Percentiles rank a stretch among this genome's conserved stretches.
phyloP scores from a whole-genome alignment of 1,140 invertebrate genomes.

The Meteorus sp. region DNA sequence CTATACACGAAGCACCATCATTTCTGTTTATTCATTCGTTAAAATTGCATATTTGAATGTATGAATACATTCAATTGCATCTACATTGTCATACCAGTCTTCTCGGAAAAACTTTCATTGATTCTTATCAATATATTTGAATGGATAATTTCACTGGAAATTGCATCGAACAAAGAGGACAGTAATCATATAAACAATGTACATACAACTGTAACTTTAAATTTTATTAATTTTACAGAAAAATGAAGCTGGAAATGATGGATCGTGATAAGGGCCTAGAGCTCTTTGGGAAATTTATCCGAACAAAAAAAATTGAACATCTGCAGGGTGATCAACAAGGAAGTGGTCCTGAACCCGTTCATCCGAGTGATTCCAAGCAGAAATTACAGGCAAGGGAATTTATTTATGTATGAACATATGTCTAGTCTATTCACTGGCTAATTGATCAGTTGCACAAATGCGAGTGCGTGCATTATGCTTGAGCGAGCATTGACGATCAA shows the following conservation, averaged over 20 bases:
- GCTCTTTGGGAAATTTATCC: conserved; percentile 74
- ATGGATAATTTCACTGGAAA: too few species aligned
- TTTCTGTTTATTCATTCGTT: too few species aligned
- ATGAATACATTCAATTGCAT: too few species aligned
- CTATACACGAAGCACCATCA: too few species aligned
- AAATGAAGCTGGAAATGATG: conserved; percentile 62
- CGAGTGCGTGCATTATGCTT: too few species aligned
- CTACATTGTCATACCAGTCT: too few species aligned
- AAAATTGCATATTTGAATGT: too few species aligned
- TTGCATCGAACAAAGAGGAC: background rate
- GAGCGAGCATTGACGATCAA: background rate
- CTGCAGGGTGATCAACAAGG: conserved; percentile 64
- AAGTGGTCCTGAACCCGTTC: conserved; percentile 49
- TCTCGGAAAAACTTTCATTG: too few species aligned
- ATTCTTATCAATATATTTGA: too few species aligned
- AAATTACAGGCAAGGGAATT: conserved; percentile 65
- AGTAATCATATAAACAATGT: too few species aligned
- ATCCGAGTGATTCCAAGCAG: conserved; percentile 63
- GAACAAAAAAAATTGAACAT: conserved; percentile 74
- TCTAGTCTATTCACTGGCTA: background rate
- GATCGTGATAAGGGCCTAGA: conserved; percentile 66
- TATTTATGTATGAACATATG: background rate
- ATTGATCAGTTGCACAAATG: background rate
- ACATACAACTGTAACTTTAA: too few species aligned
- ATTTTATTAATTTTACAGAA: conserved; percentile 38